Evolutionary conservation across 1,140 invertebrate genomes (phyloP).

Genomic region (Ostrea edulis): DNA sequence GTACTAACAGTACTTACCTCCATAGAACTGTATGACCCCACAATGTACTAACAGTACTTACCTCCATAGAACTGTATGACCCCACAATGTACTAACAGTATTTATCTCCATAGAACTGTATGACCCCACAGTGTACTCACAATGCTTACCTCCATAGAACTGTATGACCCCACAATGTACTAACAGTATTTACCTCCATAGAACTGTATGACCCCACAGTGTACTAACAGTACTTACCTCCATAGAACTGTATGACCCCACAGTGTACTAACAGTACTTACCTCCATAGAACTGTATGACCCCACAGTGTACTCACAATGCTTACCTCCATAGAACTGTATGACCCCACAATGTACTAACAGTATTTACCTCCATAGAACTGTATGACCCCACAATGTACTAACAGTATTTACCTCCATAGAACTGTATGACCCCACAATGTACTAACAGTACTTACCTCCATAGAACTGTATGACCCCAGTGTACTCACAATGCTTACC

Average conservation of each 20-base stretch:
- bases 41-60: slow-evolving; percentile 63
- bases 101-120: slow-evolving; percentile 61
- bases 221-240: slow-evolving; percentile 58
- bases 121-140: slow-evolving; percentile 71
- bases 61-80: slow-evolving; percentile 65
- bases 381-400: slow-evolving; percentile 70
- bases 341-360: slow-evolving; percentile 71
- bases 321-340: slow-evolving; percentile 61
- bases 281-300: slow-evolving; percentile 65
- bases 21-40: slow-evolving; percentile 69
- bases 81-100: slow-evolving; percentile 69
- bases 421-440: slow-evolving; percentile 70
- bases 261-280: slow-evolving; percentile 63
- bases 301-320: slow-evolving; percentile 69
- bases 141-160: slow-evolving; percentile 67
- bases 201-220: slow-evolving; percentile 70
- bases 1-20: slow-evolving; percentile 58
- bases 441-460: slow-evolving; percentile 58
- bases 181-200: slow-evolving; percentile 58
- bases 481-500: slow-evolving; percentile 69
- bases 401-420: slow-evolving; percentile 58
- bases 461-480: slow-evolving; percentile 69
- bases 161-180: slow-evolving; percentile 70
- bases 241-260: slow-evolving; percentile 69
- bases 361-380: slow-evolving; percentile 55